Evolutionary conservation across 1,140 invertebrate genomes (phyloP), one percentile per base, ranked within the genome.

Genomic region (Lepidostoma basale): DNA sequence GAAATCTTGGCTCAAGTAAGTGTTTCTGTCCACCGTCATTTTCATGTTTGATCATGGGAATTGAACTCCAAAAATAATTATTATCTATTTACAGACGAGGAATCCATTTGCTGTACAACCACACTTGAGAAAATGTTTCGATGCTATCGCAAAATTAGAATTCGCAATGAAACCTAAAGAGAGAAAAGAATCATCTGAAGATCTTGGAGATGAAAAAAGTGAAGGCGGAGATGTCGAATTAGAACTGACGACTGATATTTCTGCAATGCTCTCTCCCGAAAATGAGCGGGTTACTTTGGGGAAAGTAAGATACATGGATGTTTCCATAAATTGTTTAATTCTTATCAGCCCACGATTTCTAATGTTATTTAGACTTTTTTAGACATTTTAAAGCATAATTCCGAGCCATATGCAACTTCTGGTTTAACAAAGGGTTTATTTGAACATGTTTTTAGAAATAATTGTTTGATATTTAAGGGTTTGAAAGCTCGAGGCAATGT

Each of bases 91-190:
- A 28, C 78, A 91, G 86, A 93, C 92, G 0, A 84, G 90, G 68
- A 93, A 95, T 79, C 92, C 93, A 0, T 88, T 92, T 69, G 92
- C 92, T 0, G 92, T 97, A 0, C 94, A 96, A 75, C 95, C 95
- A n/a, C 95, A 98, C 85, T 82, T 98, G 58, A 97, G 97, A 85
- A 98, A 98, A 76, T 98, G 95, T 78, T 98, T 97, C 82, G 93
- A 96, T 80, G 94, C 95, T 30, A 97, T 98, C 69, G 91, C 90
- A 4, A 90, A 86, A 68, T 79, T 98, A 6, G 88, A 85, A 25
- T 98, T 98, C 42, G 47, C 49, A 65, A 25, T 22, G 33, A 60
- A 62, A 62, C 66, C 47, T 6, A 42, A 49, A n/a, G 67, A 68
- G 16, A 36, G 14, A 22, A 52, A 20, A 68, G 5, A 64, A 60